Conservation (phyloP, 2,888 invertebrate genomes). For the Dryobota labecula region DNA sequence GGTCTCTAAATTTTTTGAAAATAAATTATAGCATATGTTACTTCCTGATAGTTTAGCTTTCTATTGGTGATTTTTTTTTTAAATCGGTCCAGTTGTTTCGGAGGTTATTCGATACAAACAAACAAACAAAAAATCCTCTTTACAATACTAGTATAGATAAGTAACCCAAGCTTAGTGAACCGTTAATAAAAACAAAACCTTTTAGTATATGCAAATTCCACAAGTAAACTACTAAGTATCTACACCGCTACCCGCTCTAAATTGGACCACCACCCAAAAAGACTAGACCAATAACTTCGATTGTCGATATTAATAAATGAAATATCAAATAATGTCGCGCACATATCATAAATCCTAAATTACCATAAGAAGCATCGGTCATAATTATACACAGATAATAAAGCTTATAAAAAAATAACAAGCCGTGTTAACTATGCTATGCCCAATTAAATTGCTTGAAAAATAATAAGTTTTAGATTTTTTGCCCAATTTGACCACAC, state of each 20-base stretch:
- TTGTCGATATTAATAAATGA: conserved; percentile 54
- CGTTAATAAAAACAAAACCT: neutral
- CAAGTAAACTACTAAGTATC: too few species aligned
- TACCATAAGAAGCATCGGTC: conserved; percentile 50
- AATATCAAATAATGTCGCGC: conserved; percentile 51
- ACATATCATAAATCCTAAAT: conserved; percentile 60
- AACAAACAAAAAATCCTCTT: too few species aligned
- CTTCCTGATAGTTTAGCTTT: too few species aligned
- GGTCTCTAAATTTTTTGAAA: too few species aligned
- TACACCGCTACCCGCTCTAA: conserved; percentile 16
- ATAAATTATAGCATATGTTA: too few species aligned
- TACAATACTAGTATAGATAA: too few species aligned
- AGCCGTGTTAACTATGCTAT: conserved; percentile 43
- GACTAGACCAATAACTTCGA: conserved; percentile 41
- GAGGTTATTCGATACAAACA: too few species aligned
- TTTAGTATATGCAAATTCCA: too few species aligned
- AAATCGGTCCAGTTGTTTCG: too few species aligned
- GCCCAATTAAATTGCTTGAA: conserved; percentile 55
- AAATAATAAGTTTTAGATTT: conserved; percentile 48
- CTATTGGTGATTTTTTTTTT: too few species aligned
- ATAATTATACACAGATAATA: conserved; percentile 54
- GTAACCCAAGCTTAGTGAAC: neutral
- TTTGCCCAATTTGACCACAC: conserved; percentile 49
- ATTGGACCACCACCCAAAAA: conserved; percentile 13
- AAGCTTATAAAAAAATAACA: conserved; percentile 55